Base-by-base conservation (phyloP, 2,797 vertebrate species). In the Helicolenus hilgendorfi region DNA sequence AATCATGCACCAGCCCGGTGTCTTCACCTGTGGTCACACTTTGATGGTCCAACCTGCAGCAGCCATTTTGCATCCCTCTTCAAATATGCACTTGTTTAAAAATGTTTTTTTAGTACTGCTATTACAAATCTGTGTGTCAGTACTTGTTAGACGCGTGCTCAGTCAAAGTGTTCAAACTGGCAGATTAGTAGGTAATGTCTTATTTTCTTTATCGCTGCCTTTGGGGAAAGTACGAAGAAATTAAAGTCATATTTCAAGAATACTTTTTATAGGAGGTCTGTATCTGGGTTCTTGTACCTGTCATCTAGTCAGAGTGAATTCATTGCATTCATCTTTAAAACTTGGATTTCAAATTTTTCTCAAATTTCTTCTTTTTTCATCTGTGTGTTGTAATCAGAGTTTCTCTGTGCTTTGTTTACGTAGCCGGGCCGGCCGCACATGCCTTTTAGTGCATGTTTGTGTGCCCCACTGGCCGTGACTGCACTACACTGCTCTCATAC, bases 11-110 rank as follows among this genome's bases (percentile, higher is more conserved):
- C 45, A 41, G 36, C 58, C 33, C 63, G 5, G 0, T 24, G 65
- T 86, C 73, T 68, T 90, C 87, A 92, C 87, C 86, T 74, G 80
- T 76, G 77, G 69, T 56, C 81, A 26, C 69, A 33, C 87, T 91
- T 88, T 92, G 81, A 89, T 81, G 74, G 33, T 35, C n/a, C 64
- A 67, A 62, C 60, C 63, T 72, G 26, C 31, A 22, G 77, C 76
- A 27, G 29, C 58, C 11, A 31, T 49, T 79, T 78, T 77, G n/a
- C 27, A 38, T 26, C 18, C 41, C 58, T 59, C n/a, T 45, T 72
- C 27, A 41, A 71, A 56, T 58, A 20, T 74, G 41, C 65, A 35
- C 74, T 63, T 62, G 3, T 65, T 86, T 84, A 53, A 18, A 84
- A 35, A 41, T 11, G 6, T 53, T 55, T 11, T 74, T n/a, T 6